These are phyloP conservation scores for Steatornis caripensis DNA, from an alignment of 2,113 vertebrate genomes.

Conservation along the genomic window DNA sequence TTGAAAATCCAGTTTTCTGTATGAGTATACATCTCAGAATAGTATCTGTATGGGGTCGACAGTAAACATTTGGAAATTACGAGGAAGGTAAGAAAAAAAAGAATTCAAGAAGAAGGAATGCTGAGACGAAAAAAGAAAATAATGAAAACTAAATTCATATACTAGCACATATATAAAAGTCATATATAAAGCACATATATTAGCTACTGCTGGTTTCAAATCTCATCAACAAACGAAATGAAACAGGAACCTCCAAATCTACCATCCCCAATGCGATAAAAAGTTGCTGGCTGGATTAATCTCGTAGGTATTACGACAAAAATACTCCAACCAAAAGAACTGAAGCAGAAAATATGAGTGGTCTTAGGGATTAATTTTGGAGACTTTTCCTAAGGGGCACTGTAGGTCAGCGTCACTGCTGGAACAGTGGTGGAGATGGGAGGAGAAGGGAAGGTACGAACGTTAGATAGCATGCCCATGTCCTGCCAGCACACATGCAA, in stretches of 20 bases:
- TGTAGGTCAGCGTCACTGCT: not conserved
- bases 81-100: not conserved
- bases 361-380: not conserved
- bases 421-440: rapidly evolving
- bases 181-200: not conserved
- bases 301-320: not conserved
- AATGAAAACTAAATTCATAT: not conserved
- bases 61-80: not conserved
- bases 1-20: not conserved
- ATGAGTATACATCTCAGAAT: not conserved
- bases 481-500: not conserved
- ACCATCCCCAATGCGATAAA: not conserved
- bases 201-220: not conserved
- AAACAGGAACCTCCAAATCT: not conserved
- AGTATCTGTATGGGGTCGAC: not conserved
- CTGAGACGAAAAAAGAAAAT: not conserved
- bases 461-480: rapidly evolving
- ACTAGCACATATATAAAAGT: too few species aligned
- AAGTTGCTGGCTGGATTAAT: not conserved
- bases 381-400: not conserved
- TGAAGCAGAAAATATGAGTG: not conserved
- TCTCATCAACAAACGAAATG: not conserved
- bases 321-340: not conserved
- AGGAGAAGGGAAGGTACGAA: not conserved
- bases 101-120: not conserved